These are phyloP conservation scores for Acanthosepion esculentum DNA, from an alignment of 2,888 invertebrate genomes.

Conservation along the genomic window DNA sequence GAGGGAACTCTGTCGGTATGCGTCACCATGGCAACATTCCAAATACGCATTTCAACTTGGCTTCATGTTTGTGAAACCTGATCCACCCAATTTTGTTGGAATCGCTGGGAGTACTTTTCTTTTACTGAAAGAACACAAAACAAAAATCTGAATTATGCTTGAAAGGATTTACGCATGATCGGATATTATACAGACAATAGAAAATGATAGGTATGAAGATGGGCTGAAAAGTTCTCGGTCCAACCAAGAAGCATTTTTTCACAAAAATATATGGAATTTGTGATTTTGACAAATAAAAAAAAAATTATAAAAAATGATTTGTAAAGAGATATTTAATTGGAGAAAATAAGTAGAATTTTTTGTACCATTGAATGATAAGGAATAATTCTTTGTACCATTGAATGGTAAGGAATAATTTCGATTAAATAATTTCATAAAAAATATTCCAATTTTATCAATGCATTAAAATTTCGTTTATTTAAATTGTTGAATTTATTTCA, in stretches of 20 bases:
- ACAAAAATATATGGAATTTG: background rate
- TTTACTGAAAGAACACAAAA: background rate
- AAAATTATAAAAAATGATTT: no score
- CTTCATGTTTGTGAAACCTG: background rate
- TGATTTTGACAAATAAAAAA: no score
- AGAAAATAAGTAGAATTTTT: no score
- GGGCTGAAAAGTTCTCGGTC: no score
- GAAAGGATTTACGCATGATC: background rate
- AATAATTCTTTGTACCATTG: no score
- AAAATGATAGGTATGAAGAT: background rate
- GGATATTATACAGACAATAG: background rate
- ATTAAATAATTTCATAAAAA: no score
- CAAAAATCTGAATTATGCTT: background rate
- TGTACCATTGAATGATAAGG: no score
- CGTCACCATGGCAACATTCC: background rate
- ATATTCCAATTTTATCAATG: no score
- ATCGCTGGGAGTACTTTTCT: background rate
- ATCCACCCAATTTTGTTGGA: background rate
- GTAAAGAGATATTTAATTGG: no score
- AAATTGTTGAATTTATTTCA: no score
- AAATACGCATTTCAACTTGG: background rate
- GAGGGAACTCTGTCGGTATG: background rate
- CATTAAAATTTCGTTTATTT: no score
- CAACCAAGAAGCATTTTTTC: background rate
- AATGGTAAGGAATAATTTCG: no score